Conservation (phyloP, 2,888 invertebrate species). For the Dryocosmus kuriphilus region DNA sequence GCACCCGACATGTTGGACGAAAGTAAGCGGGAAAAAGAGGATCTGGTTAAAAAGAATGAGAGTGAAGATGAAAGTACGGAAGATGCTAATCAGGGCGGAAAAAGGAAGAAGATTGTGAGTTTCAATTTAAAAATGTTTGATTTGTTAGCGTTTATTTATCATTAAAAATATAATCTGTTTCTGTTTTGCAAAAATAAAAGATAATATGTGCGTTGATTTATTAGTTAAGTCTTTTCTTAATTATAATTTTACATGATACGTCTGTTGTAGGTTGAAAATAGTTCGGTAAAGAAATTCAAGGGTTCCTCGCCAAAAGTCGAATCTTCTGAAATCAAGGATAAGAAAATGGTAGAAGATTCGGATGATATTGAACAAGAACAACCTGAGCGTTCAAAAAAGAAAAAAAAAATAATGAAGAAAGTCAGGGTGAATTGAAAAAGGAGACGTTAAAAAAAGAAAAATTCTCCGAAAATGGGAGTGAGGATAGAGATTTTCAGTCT, state of each 20-base stretch:
- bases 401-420: background rate
- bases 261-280: background rate
- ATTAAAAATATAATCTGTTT: too few relatives aligned
- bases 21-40: background rate
- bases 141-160: too few relatives aligned
- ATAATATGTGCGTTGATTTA: too few relatives aligned
- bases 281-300: background rate
- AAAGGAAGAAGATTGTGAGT: background rate
- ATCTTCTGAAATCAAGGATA: too few relatives aligned
- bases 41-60: background rate
- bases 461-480: too few relatives aligned
- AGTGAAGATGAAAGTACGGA: background rate
- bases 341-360: too few relatives aligned
- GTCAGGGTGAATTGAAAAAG: background rate
- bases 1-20: background rate
- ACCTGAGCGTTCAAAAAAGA: background rate
- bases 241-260: background rate
- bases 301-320: background rate
- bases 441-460: too few relatives aligned
- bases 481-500: slow-evolving; percentile 31
- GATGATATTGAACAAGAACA: too few relatives aligned
- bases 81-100: background rate
- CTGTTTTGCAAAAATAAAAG: too few relatives aligned
- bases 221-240: background rate
- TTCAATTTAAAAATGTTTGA: background rate